Conservation (phyloP, 2,113 vertebrate genomes). For the Lasiurus cinereus region DNA sequence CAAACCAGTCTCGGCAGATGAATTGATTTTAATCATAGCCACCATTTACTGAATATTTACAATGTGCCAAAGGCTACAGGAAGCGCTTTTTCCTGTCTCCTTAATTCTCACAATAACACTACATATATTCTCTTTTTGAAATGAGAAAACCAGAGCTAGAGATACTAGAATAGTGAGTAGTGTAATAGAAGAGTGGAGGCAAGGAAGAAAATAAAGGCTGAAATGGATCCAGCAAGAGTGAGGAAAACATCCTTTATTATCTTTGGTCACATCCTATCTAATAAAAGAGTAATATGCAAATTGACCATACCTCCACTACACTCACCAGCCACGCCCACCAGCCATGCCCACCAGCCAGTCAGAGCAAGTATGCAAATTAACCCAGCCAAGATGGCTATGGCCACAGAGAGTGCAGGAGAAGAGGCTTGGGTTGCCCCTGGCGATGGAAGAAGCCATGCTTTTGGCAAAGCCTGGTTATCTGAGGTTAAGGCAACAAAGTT, state of each 20-base stretch:
- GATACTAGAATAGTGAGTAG: neutral
- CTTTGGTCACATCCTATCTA: neutral
- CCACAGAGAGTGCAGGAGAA: too few relatives aligned
- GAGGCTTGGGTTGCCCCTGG: too few relatives aligned
- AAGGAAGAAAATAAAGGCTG: neutral
- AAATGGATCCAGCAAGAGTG: neutral
- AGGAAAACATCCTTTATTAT: neutral
- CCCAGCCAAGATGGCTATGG: too few relatives aligned
- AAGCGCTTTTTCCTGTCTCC: neutral
- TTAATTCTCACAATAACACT: neutral
- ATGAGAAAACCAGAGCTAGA: neutral
- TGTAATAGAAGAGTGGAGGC: neutral
- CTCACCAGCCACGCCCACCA: too few relatives aligned
- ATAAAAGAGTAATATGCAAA: too few relatives aligned
- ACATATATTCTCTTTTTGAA: neutral
- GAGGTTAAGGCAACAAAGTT: too few relatives aligned
- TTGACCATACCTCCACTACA: too few relatives aligned
- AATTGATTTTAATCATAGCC: neutral
- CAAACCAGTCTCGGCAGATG: too few relatives aligned
- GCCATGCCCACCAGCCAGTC: too few relatives aligned
- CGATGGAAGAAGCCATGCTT: too few relatives aligned
- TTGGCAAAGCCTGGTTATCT: too few relatives aligned
- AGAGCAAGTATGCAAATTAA: too few relatives aligned
- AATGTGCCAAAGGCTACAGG: neutral
- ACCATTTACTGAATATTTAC: neutral